Conservation (phyloP, 2,113 vertebrate genomes). For the Hymenochirus boettgeri region DNA sequence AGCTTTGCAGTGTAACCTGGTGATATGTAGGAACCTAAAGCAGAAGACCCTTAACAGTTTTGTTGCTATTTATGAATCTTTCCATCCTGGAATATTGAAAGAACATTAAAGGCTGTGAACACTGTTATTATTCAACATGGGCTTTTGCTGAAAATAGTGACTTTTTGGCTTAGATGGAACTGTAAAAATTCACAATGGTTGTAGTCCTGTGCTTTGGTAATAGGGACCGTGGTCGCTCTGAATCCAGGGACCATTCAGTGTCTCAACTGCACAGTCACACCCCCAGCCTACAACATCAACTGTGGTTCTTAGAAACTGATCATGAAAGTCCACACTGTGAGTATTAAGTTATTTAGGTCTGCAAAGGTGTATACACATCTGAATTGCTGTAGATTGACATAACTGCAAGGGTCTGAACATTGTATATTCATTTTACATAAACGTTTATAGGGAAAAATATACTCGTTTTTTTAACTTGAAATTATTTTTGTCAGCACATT, state of each 20-base stretch:
- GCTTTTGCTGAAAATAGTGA: too few species aligned
- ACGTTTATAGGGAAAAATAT: too few species aligned
- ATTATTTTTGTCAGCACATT: not conserved
- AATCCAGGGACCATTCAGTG: slow-evolving; percentile 9
- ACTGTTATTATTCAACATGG: too few species aligned
- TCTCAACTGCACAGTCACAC: slow-evolving; percentile 1
- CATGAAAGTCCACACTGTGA: slow-evolving; percentile 12
- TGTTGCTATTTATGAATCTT: too few species aligned
- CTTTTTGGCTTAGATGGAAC: not conserved
- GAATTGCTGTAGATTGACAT: not conserved
- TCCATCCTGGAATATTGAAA: too few species aligned
- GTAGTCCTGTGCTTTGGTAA: slow-evolving; percentile 34
- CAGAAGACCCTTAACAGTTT: too few species aligned
- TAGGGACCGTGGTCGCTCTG: slow-evolving; percentile 27
- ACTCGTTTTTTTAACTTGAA: too few species aligned
- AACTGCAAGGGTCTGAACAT: not conserved
- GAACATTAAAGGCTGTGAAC: too few species aligned
- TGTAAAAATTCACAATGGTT: slow-evolving; percentile 10
- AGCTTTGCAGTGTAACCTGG: too few species aligned
- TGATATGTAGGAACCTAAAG: too few species aligned
- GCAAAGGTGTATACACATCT: too few species aligned
- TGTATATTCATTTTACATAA: not conserved
- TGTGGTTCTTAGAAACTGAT: slow-evolving; percentile 19
- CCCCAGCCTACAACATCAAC: slow-evolving; percentile 5
- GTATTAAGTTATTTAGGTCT: not conserved